A percentile compares a stretch with the other conserved stretches of the same genome.
Conservation (phyloP, 2,113 vertebrate species). For the Crotalus tigris region DNA sequence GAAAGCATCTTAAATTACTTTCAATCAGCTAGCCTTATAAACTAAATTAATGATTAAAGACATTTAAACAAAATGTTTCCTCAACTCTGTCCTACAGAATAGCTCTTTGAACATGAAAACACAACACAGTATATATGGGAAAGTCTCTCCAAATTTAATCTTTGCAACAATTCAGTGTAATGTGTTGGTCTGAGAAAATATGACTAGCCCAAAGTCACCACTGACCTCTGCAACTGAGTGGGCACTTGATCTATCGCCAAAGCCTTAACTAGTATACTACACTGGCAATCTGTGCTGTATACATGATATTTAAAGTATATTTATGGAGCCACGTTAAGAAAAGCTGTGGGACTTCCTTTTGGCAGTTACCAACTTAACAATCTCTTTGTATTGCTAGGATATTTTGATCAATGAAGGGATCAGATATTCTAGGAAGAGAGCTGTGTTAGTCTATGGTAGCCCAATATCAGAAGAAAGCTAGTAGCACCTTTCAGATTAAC, state of each 20-base stretch:
- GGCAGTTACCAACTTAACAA: background rate
- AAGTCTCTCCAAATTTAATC: background rate
- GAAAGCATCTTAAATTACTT: background rate
- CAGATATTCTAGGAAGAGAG: background rate
- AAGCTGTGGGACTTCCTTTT: background rate
- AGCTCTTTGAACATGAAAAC: background rate
- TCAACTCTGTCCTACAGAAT: background rate
- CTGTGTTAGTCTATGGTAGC: background rate
- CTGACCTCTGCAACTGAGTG: background rate
- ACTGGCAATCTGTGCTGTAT: background rate
- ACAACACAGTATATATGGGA: background rate
- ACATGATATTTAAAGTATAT: background rate
- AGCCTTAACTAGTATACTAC: background rate
- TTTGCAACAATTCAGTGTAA: background rate
- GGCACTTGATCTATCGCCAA: background rate
- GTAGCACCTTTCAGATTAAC: background rate
- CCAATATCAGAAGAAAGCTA: background rate
- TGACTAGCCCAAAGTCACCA: background rate
- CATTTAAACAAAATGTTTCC: background rate
- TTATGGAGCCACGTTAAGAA: background rate
- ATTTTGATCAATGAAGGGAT: background rate
- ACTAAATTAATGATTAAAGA: background rate
- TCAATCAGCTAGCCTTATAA: background rate
- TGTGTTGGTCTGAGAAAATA: background rate
- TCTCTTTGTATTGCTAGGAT: background rate